Evolutionary conservation across 2,888 invertebrate species (phyloP).

Genomic region (Metacarcinus magister): DNA sequence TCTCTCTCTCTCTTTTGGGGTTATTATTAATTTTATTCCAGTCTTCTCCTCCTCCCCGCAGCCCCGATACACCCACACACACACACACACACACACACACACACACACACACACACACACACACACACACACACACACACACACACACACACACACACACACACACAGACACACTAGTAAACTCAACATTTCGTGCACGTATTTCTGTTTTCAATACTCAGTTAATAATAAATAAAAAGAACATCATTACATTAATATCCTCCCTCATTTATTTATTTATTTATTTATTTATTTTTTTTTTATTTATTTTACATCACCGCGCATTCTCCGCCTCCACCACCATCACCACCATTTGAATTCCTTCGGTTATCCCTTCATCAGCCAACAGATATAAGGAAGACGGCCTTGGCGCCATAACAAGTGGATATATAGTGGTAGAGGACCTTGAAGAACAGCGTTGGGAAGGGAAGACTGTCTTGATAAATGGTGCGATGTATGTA

Average conservation of each 20-base stretch:
- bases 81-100: conserved; percentile 35
- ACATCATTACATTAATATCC: not conserved
- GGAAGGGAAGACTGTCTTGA: too few species aligned
- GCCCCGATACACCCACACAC: not conserved
- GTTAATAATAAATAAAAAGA: not conserved
- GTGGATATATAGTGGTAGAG: not conserved
- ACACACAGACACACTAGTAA: conserved; percentile 20
- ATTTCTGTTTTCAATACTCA: not conserved
- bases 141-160: conserved; percentile 53
- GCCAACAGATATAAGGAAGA: not conserved
- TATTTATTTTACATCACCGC: not conserved
- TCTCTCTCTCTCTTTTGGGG: conserved; percentile 50
- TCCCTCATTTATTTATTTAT: not conserved
- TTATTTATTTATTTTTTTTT: not conserved
- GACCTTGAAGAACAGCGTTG: too few species aligned
- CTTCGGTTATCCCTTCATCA: not conserved
- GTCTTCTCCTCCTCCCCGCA: conserved; percentile 47
- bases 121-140: conserved; percentile 49
- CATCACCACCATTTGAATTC: not conserved
- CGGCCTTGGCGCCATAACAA: not conserved
- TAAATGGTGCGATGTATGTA: too few species aligned
- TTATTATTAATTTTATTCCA: conserved; percentile 50
- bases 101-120: conserved; percentile 54
- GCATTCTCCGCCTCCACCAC: not conserved
- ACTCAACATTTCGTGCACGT: not conserved